A percentile compares a stretch with the other conserved stretches of the same genome.
Conservation (phyloP, 2,888 invertebrate species). For the Ceramica pisi region DNA sequence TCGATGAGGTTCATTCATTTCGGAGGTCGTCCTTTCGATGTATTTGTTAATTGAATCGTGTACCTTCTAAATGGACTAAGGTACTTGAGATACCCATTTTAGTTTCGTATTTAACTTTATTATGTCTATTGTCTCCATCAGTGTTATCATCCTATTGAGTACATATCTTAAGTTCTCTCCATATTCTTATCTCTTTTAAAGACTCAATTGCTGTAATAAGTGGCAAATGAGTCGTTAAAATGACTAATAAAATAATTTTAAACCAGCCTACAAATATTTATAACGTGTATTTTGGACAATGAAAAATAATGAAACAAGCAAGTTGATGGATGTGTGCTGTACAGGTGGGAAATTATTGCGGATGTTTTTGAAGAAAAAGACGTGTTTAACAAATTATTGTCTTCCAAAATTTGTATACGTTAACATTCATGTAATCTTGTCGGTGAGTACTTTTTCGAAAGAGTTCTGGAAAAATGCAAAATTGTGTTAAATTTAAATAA, state of each 20-base stretch:
- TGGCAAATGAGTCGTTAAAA: background rate
- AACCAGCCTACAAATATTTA: background rate
- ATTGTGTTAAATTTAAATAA: conserved; percentile 11
- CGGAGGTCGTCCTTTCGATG: background rate
- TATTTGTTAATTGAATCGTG: no score
- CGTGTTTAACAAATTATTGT: background rate
- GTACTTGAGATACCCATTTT: background rate
- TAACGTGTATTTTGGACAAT: background rate
- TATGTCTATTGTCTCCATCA: background rate
- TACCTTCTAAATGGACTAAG: background rate
- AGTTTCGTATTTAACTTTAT: background rate
- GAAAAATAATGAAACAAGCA: background rate
- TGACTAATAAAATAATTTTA: background rate
- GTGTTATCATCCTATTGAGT: conserved; percentile 5
- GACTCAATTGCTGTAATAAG: conserved; percentile 4
- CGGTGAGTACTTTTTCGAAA: background rate
- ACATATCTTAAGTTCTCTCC: background rate
- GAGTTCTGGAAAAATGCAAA: background rate
- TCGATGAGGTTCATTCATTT: background rate
- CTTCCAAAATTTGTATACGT: conserved; percentile 13
- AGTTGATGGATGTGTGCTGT: conserved; percentile 3
- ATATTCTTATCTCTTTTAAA: conserved; percentile 16
- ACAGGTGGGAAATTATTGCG: conserved; percentile 1
- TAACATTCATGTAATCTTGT: background rate
- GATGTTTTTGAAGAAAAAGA: conserved; percentile 17